These are phyloP conservation scores for Mnemiopsis leidyi DNA, from an alignment of 37 sponge, comb jelly and placozoan species.

Conservation along the genomic window DNA sequence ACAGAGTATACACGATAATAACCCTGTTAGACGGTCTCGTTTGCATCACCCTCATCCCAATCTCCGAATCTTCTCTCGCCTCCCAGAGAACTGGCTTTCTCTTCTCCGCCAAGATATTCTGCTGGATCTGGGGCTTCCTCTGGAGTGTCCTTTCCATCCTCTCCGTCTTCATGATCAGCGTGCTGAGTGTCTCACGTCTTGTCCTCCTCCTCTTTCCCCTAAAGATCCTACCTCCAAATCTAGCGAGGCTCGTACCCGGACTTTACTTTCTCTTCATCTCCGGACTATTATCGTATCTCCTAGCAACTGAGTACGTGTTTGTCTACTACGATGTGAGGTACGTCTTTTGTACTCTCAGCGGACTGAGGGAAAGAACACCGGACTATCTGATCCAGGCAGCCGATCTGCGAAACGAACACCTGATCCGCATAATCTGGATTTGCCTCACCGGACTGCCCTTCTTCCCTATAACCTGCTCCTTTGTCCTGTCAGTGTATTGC, in stretches of 20 bases:
- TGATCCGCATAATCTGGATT: not conserved
- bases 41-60: not conserved
- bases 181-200: not conserved
- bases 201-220: not conserved
- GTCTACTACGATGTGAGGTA: not conserved
- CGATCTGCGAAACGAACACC: not conserved
- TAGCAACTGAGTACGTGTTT: not conserved
- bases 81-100: not conserved
- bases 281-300: not conserved
- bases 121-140: not conserved
- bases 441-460: not conserved
- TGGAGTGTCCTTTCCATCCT: not conserved
- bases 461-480: not conserved
- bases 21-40: not conserved
- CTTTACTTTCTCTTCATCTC: not conserved
- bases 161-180: not conserved
- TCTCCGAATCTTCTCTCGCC: not conserved
- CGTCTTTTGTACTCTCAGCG: not conserved
- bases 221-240: not conserved
- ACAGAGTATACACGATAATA: conserved; percentile 3
- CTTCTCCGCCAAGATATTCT: not conserved
- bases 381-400: not conserved
- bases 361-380: not conserved
- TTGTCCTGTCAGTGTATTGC: not conserved
- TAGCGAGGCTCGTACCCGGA: not conserved